These are phyloP conservation scores for Pycnomerus fuliginosus DNA, from an alignment of 2,888 invertebrate genomes.

Conservation along the genomic window DNA sequence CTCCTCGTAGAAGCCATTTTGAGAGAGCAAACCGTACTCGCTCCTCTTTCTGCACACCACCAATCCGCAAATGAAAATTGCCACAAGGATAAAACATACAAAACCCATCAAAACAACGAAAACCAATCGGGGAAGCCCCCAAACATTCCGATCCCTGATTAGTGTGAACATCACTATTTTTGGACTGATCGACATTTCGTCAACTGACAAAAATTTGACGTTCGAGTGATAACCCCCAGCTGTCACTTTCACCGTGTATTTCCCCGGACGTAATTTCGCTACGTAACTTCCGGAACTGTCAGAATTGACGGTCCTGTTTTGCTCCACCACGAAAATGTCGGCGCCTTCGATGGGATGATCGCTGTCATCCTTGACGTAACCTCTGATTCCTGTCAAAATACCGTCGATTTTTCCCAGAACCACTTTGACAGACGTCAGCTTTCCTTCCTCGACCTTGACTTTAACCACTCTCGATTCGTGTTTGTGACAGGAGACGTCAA, in stretches of 20 bases:
- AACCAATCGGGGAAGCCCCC: constrained; percentile 74
- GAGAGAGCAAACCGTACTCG: constrained; percentile 41
- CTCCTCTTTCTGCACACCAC: constrained; percentile 52
- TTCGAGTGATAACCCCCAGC: constrained; percentile 62
- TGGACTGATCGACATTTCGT: constrained; percentile 50
- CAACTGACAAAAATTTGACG: constrained; percentile 52
- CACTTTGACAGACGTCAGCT: constrained; percentile 48
- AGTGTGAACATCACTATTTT: constrained; percentile 68
- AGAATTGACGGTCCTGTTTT: constrained; percentile 47
- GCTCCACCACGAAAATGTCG: constrained; percentile 53
- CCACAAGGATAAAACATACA: constrained; percentile 57
- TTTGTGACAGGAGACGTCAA: constrained; percentile 63
- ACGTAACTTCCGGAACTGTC: constrained; percentile 56
- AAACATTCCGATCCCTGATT: constrained; percentile 64
- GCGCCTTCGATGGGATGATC: constrained; percentile 61
- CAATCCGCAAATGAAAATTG: constrained; percentile 59
- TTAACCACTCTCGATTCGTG: constrained; percentile 57
- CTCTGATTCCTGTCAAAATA: constrained; percentile 23
- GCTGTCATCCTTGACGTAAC: constrained; percentile 60
- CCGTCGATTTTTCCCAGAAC: constrained; percentile 21
- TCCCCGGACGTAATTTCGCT: constrained; percentile 54
- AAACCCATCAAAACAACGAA: constrained; percentile 71
- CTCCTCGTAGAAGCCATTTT: constrained; percentile 37
- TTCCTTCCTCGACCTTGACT: constrained; percentile 51
- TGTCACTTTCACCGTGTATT: constrained; percentile 58